Conservation (phyloP, 2,797 vertebrate species). For the Alfaro cultratus region DNA sequence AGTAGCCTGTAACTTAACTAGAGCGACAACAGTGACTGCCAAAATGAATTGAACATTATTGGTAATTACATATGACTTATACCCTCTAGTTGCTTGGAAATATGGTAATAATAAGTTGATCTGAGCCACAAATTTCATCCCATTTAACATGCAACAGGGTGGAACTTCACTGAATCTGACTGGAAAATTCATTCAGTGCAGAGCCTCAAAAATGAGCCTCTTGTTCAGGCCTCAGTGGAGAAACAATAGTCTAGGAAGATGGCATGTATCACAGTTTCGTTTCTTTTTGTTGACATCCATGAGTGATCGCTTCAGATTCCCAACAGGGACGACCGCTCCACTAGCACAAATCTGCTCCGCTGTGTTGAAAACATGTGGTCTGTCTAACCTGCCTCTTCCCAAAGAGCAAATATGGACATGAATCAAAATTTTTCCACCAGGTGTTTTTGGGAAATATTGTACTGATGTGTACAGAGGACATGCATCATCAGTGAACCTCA, state of each 20-base stretch:
- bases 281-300: conserved; percentile 58
- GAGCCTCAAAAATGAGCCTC: conserved; percentile 39
- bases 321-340: conserved; percentile 46
- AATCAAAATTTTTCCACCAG: conserved; percentile 56
- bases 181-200: conserved; percentile 63
- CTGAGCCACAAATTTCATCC: conserved; percentile 64
- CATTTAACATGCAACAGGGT: conserved; percentile 58
- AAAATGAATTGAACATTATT: conserved; percentile 53
- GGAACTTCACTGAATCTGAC: conserved; percentile 58
- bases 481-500: conserved; percentile 55
- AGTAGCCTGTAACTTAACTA: conserved; percentile 27
- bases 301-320: conserved; percentile 65
- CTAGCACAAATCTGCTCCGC: conserved; percentile 30
- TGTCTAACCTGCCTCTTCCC: conserved; percentile 28
- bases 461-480: conserved; percentile 29
- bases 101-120: conserved; percentile 64
- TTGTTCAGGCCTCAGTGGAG: conserved; percentile 37
- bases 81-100: conserved; percentile 54
- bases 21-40: conserved; percentile 28
- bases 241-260: conserved; percentile 55
- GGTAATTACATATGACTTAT: conserved; percentile 60
- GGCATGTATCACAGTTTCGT: conserved; percentile 32
- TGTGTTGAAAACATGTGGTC: conserved; percentile 49
- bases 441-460: conserved; percentile 46
- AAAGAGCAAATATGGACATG: conserved; percentile 39